These are phyloP conservation scores for Cichladusa arquata DNA, from an alignment of 2,113 vertebrate genomes.

Conservation along the genomic window DNA sequence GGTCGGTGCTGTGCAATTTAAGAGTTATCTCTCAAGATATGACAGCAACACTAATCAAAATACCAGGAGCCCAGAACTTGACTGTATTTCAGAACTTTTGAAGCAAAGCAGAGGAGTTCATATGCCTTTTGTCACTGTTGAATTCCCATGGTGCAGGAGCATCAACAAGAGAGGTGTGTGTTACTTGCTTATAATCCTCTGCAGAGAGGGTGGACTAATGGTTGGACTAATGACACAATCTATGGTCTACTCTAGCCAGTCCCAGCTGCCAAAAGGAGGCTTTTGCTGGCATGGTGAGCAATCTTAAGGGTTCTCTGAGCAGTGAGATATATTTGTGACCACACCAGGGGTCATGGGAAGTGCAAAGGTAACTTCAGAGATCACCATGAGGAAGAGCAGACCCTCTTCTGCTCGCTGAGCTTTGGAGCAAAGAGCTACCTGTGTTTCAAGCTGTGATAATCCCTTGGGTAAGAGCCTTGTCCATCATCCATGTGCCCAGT, in stretches of 20 bases:
- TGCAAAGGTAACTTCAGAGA: background rate
- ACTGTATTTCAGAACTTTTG: background rate
- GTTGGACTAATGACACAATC: background rate
- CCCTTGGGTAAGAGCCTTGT: background rate
- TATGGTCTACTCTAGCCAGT: background rate
- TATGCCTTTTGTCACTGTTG: background rate
- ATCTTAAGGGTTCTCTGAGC: background rate
- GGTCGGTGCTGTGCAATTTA: background rate
- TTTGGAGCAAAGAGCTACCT: background rate
- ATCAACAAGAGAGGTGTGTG: background rate
- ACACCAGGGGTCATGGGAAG: background rate
- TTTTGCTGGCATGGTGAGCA: background rate
- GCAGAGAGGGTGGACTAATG: background rate
- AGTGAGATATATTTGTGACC: background rate
- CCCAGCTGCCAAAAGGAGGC: background rate
- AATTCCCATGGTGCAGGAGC: background rate
- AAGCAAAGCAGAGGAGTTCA: background rate
- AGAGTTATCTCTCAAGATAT: background rate
- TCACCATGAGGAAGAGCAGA: background rate
- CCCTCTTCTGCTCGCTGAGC: background rate
- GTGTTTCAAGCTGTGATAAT: background rate
- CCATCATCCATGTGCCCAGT: fast-evolving
- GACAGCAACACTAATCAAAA: background rate
- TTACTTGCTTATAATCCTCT: background rate
- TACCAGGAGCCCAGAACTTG: background rate